A percentile compares a stretch with the other conserved stretches of the same genome.
These are phyloP conservation scores for Drosophila paucipuncta DNA, from an alignment of 2,888 invertebrate species.

Conservation along the genomic window DNA sequence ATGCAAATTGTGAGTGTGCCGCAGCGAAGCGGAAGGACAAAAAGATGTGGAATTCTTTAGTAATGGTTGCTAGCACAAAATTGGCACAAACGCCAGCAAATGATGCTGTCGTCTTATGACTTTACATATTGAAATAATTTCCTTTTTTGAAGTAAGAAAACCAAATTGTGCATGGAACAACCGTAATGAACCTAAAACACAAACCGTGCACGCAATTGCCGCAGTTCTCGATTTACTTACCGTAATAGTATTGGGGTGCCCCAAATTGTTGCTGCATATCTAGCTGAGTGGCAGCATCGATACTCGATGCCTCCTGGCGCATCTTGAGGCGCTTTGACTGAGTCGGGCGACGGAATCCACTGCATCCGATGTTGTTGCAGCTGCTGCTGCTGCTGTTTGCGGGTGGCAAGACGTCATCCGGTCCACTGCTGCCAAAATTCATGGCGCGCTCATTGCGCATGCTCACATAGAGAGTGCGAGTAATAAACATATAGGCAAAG, in stretches of 20 bases:
- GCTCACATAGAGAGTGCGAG: slow-evolving; percentile 83
- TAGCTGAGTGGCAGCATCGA: slow-evolving; percentile 27
- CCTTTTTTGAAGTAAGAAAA: not conserved
- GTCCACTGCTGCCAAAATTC: slow-evolving; percentile 67
- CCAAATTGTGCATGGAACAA: not conserved
- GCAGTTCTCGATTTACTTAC: slow-evolving; percentile 37
- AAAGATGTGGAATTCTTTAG: slow-evolving; percentile 5
- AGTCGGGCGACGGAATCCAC: slow-evolving; percentile 24
- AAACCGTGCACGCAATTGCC: not conserved
- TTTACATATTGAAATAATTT: slow-evolving; percentile 2
- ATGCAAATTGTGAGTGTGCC: slow-evolving; percentile 51
- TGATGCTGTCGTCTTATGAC: slow-evolving; percentile 13
- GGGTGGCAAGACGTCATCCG: slow-evolving; percentile 32
- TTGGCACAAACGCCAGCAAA: slow-evolving; percentile 16
- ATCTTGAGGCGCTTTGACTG: slow-evolving; percentile 38
- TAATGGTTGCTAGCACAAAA: slow-evolving; percentile 5
- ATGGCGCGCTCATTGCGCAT: slow-evolving; percentile 84
- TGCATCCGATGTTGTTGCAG: slow-evolving; percentile 13
- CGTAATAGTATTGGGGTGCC: slow-evolving; percentile 58
- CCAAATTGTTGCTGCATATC: slow-evolving; percentile 59
- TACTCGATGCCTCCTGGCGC: slow-evolving; percentile 29
- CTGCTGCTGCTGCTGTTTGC: slow-evolving; percentile 20
- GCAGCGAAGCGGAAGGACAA: not conserved
- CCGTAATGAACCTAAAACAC: not conserved
- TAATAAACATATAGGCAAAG: slow-evolving; percentile 88